Base-by-base conservation (phyloP, 2,888 invertebrate species). In the Lasioglossum morio region DNA sequence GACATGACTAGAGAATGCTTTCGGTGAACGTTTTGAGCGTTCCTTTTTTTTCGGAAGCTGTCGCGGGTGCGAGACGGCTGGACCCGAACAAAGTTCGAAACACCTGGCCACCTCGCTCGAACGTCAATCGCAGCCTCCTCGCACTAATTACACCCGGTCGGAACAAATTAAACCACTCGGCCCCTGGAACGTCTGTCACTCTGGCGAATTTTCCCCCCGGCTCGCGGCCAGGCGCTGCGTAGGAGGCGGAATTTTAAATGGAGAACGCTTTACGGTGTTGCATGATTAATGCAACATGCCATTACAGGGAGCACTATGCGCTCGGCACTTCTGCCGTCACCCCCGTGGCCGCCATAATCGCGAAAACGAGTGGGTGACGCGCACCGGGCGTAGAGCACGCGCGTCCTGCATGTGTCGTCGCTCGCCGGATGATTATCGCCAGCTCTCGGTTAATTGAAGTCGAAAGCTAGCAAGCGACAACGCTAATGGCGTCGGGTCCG, bases 261-360 rank as follows among this genome's bases (percentile, higher is more conserved):
- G 77, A 72, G 77, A 75, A 79, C 80, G 74, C 80, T 86, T 86
- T 78, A 75, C 85, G 74, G 77, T 78, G 76, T 53, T 86, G 86
- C 80, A 80, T 78, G 85, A 85, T 86, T 86, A 86, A 86, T 85
- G 86, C 77, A 85, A 83, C 80, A 43, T 40, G 85, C 78, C 72
- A 81, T 86, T 86, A 86, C 72, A 85, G 66, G 63, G 57, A 27
- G 76, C 76, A 60, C 63, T 57, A 72, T 70, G 72, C 48, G 57
- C 43, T 23, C 57, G 63, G 19, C 75, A 16, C 63, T 43, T 77
- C 74, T 74, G n/a, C 74, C 57, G 48, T 57, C n/a, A 43, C 30
- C 72, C 37, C 34, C 53, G n/a, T 16, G 8, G 34, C 46, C 69
- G 14, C 53, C 27, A 48, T 80, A 84, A 80, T 74, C 86, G 75